phyloP scores from a whole-genome alignment of 1,140 invertebrate species.

The Meloidogyne floridensis region DNA sequence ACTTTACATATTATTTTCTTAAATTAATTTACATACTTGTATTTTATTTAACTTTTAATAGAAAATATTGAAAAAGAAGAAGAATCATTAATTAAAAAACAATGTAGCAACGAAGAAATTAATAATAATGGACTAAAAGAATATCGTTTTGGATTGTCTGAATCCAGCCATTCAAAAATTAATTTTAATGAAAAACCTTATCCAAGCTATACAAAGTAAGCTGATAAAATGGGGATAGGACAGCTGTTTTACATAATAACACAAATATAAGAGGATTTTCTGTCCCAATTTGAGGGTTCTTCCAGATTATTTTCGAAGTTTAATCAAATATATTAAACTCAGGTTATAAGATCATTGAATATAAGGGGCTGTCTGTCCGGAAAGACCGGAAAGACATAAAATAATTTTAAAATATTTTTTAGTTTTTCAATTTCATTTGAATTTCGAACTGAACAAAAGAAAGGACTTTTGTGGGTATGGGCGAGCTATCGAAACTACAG shows the following conservation, averaged over 20 bases:
- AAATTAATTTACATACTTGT: background rate
- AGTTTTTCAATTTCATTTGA: constrained; percentile 54
- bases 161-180: constrained; percentile 53
- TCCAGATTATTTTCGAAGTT: too few species aligned
- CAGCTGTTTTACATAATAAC: too few species aligned
- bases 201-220: constrained; percentile 54
- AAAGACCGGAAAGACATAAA: too few species aligned
- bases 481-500: constrained; percentile 61
- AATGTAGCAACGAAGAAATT: background rate
- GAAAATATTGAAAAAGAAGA: background rate
- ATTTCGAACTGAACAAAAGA: constrained; percentile 45
- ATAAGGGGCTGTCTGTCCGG: too few species aligned
- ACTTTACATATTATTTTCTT: background rate
- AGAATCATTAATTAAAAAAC: background rate
- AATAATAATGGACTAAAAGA: constrained; percentile 33
- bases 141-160: constrained; percentile 54
- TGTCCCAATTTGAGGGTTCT: too few species aligned
- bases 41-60: background rate
- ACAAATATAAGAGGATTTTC: too few species aligned
- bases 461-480: constrained; percentile 63
- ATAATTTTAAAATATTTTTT: constrained; percentile 35
- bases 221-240: background rate
- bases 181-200: constrained; percentile 58
- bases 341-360: too few species aligned
- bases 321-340: too few species aligned